Percentiles rank a stretch among this genome's conserved stretches.
Conservation (phyloP, 2,797 vertebrate species). For the Adelosebastes latens region DNA sequence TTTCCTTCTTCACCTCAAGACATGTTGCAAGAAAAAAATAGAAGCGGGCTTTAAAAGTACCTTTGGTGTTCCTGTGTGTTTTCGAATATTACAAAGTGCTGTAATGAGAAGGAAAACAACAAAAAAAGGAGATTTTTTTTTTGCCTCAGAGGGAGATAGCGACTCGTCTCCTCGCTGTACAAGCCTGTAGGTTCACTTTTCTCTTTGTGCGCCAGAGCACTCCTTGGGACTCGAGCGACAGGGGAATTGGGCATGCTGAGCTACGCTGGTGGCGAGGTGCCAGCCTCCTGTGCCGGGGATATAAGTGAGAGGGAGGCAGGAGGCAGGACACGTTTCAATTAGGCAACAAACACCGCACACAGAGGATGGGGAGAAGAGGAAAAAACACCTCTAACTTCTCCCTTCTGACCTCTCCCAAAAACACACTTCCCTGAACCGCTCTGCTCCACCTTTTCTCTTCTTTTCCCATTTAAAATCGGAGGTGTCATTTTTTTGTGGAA, state of each 20-base stretch:
- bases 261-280: conserved; percentile 81
- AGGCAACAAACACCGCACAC: conserved; percentile 67
- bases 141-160: conserved; percentile 81
- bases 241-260: conserved; percentile 81
- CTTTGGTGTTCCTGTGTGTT: conserved; percentile 87
- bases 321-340: conserved; percentile 83
- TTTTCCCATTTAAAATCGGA: conserved; percentile 43
- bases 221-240: conserved; percentile 82
- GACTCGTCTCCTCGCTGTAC: conserved; percentile 77
- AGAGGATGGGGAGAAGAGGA: conserved; percentile 16
- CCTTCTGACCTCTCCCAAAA: conserved; percentile 70
- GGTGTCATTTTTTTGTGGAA: conserved; percentile 63
- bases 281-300: conserved; percentile 76
- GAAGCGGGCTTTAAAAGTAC: conserved; percentile 79
- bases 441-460: conserved; percentile 43
- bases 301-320: conserved; percentile 72
- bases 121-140: conserved; percentile 75
- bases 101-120: conserved; percentile 87
- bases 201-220: conserved; percentile 80
- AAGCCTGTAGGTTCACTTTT: conserved; percentile 83
- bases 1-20: conserved; percentile 77
- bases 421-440: conserved; percentile 48
- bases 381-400: conserved; percentile 56
- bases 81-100: conserved; percentile 85
- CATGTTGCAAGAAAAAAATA: conserved; percentile 72